Base-by-base conservation (phyloP, 2,888 invertebrate species). In the Hypselothyrea guttata region DNA sequence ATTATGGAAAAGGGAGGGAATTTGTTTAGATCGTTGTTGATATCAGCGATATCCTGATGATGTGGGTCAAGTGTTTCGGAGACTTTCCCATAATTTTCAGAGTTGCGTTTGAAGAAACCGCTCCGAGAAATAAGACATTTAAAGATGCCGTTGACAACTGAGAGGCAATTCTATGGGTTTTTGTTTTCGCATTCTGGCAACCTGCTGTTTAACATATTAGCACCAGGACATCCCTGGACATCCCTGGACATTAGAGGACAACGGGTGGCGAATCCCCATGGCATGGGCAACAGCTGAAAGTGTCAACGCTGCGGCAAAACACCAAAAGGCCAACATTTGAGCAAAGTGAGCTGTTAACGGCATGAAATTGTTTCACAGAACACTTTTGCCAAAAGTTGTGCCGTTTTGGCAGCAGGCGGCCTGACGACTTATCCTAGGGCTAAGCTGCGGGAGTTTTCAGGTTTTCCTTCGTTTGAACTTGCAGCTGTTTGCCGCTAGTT, bases 161-260 rank as follows among this genome's bases (percentile, higher is more conserved):
- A 4, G 51, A 51, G 11, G n/a, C n/a, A n/a, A n/a, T n/a, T n/a
- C n/a, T n/a, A n/a, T n/a, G n/a, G n/a, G n/a, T n/a, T n/a, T n/a
- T n/a, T n/a, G n/a, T n/a, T n/a, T n/a, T 35, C 30, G 7, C 27
- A 47, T 15, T 13, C n/a, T 44, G 74, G 37, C 48, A 58, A 61
- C 79, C 85, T 82, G 86, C 86, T 79, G 79, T 31, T 81, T 64
- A 86, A 62, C 86, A 82, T 86, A 81, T 86, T 86, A 79, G 86
- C 79, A 79, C 78, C 68, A 67, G 83, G 67, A 78, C 60, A 57
- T 66, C 37, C 44, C 42, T 15, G 42, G 56, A 5, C 8, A 56
- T 66, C 37, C 78, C 68, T 65, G 83, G 67, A 78, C 60, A 57
- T 66, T 34, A 44, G 40, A 22, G 37, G 18, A 18, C 77, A 56